Base-by-base conservation (phyloP, 2,797 vertebrate species). In the Eospalax fontanierii region DNA sequence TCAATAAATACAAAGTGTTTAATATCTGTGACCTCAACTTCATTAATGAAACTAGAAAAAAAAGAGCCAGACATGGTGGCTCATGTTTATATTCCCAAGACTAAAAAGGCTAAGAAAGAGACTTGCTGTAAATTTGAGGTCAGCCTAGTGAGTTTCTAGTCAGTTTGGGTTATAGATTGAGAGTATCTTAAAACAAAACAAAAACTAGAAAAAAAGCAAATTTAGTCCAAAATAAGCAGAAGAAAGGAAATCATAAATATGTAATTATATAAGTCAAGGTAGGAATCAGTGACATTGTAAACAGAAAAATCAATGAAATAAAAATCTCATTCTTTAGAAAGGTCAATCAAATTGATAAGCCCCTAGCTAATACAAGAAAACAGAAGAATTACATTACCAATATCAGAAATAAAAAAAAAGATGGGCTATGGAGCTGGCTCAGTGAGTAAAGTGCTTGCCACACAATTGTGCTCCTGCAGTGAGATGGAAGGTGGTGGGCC, bases 1-100 rank as follows among this genome's bases (percentile, higher is more conserved):
- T 70, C 85, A 57, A 90, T 30, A 92, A 92, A 21, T 83, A 92
- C 3, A 28, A 90, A 92, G 50, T 11, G 24, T 75, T 50, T 70
- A 65, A 70, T 19, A 16, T 63, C 59, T 93, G 19, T 83, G 54
- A 79, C 11, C 11, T 73, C 40, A 81, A 38, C 28, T 87, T 91
- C 68, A 21, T 57, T 87, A 83, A 90, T 87, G 82, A 94, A 84
- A 92, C 38, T 57, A 79, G 38, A 76, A 92, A 90, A 87, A 63
- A 66, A 46, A n/a, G n/a, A 40, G 10, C 6, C 12, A 22, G 30
- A 40, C 66, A 84, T 50, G 30, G 11, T 68, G 3, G 30, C 63
- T 83, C 35, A 61, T 18, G 30, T 33, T 28, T 83, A 15, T 46
- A n/a, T 4, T 21, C 40, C 21, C 6, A 84, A 30, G 40, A 68